Base-by-base conservation (phyloP, 2,888 invertebrate species). In the Caenorhabditis sp. region DNA sequence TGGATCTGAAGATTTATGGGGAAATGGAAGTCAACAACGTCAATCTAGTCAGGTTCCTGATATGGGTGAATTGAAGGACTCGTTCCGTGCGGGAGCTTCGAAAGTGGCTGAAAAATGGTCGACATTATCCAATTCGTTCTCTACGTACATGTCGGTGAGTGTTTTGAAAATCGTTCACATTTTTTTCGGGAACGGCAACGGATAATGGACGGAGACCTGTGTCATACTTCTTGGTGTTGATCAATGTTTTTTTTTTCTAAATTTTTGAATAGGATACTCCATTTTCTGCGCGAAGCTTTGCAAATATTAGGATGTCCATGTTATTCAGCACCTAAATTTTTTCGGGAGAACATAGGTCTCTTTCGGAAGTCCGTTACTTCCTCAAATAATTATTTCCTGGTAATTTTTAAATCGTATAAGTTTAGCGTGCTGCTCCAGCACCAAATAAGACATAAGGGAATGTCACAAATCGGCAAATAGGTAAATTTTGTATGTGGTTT, bases 81-180 rank as follows among this genome's bases (percentile, higher is more conserved):
- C 95, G 79, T 95, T 99, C 43, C 93, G 94, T 84, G 94, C 95
- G 88, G 97, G 99, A 71, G 97, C 99, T 66, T 95, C 95, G 80
- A 94, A 94, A 90, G 97, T 99, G 76, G 97, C 97, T 61, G 97
- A 95, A n/a, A 93, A 93, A 86, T 90, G 99, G 76, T 96, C 97
- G 84, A 94, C 93, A 80, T 90, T 99, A 3, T 77, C 83, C 50
- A 79, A 75, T 62, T 83, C 83, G 25, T 78, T 87, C 52, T 71
- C 80, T 36, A 79, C 80, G 8, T 87, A 87, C 72, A 79, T 86
- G 70, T 77, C 79, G 76, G 87, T 87, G 67, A 76, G 86, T 82
- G 5, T 52, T 14, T n/a, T n/a, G n/a, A n/a, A n/a, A n/a, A n/a
- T n/a, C n/a, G 31, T 58, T 20, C 20, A 10, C 25, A 20, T 58